phyloP scores from a whole-genome alignment of 2,888 invertebrate genomes.

The Pseudoips prasinana region DNA sequence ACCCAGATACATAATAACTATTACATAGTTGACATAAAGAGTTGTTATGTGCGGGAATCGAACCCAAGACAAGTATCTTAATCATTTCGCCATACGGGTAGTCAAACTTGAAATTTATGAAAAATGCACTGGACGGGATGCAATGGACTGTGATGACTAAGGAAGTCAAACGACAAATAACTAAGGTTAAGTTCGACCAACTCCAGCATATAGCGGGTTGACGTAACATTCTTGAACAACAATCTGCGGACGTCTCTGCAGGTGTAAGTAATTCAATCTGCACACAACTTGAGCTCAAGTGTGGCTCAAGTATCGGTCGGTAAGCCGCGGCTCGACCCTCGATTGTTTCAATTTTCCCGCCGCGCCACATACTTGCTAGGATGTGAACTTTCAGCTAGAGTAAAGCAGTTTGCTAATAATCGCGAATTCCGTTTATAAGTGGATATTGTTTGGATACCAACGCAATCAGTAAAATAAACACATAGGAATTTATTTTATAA shows the following conservation, averaged over 20 bases:
- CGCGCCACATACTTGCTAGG: conserved; percentile 51
- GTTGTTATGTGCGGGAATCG: too few species aligned
- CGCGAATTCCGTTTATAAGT: conserved; percentile 17
- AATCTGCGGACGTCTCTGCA: not conserved
- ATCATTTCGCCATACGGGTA: too few species aligned
- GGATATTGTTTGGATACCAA: conserved; percentile 7
- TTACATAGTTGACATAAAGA: too few species aligned
- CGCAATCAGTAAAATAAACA: too few species aligned
- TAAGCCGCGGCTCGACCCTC: conserved; percentile 31
- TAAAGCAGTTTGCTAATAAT: conserved; percentile 22
- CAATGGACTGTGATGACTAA: too few species aligned
- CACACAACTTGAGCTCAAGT: conserved; percentile 15
- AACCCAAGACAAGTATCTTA: too few species aligned
- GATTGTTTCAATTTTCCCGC: conserved; percentile 49
- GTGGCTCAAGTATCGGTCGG: conserved; percentile 20
- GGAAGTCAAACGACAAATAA: too few species aligned
- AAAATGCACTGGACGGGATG: too few species aligned
- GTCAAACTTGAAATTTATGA: too few species aligned
- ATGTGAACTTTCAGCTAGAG: conserved; percentile 35
- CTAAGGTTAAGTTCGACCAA: not conserved
- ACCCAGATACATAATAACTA: too few species aligned
- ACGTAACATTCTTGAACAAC: not conserved
- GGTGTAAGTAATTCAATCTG: conserved; percentile 21
- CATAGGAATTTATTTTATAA: too few species aligned
- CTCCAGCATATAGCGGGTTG: not conserved